Percentiles rank a stretch among this genome's conserved stretches.
phyloP scores from a whole-genome alignment of 2,888 invertebrate genomes.

The Apodemia zela region DNA sequence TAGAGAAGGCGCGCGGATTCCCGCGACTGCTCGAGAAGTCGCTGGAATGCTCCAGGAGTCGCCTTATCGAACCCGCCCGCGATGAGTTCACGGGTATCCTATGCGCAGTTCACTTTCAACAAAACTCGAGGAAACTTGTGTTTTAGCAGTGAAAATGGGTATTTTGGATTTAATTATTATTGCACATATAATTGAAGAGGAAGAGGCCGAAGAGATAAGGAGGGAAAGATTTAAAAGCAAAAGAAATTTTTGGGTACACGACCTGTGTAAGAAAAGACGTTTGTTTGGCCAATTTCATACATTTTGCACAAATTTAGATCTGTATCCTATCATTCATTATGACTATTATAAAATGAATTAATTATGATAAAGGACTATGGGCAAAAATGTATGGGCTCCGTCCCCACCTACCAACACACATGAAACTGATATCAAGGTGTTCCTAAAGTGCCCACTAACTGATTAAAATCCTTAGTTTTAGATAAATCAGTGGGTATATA shows the following conservation, averaged over 20 bases:
- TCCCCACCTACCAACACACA: too few species aligned
- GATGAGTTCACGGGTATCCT: not conserved
- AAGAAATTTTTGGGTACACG: slow-evolving; percentile 21
- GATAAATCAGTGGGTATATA: too few species aligned
- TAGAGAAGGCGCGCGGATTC: slow-evolving; percentile 6
- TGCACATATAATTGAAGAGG: slow-evolving; percentile 16
- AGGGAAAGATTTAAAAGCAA: slow-evolving; percentile 12
- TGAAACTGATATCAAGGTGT: too few species aligned
- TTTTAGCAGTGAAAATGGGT: slow-evolving; percentile 1
- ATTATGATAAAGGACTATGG: too few species aligned
- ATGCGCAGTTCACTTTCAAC: slow-evolving; percentile 4
- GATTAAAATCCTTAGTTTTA: too few species aligned
- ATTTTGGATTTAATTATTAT: slow-evolving; percentile 9
- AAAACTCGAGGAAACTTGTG: slow-evolving; percentile 11
- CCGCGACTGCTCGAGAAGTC: slow-evolving; percentile 5
- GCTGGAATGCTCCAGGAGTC: slow-evolving; percentile 2
- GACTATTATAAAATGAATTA: slow-evolving; percentile 21
- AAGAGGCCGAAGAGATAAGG: slow-evolving; percentile 14
- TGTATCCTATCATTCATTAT: slow-evolving; percentile 18
- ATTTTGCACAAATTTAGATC: slow-evolving; percentile 18
- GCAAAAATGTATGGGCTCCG: not conserved
- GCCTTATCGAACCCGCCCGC: not conserved
- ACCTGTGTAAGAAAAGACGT: slow-evolving; percentile 20
- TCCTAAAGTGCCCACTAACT: too few species aligned
- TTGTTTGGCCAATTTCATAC: slow-evolving; percentile 15